Percentiles rank a stretch among this genome's conserved stretches.
Evolutionary conservation across 2,797 vertebrate genomes (phyloP).

Genomic region (Hypotaenidia philippensis): DNA sequence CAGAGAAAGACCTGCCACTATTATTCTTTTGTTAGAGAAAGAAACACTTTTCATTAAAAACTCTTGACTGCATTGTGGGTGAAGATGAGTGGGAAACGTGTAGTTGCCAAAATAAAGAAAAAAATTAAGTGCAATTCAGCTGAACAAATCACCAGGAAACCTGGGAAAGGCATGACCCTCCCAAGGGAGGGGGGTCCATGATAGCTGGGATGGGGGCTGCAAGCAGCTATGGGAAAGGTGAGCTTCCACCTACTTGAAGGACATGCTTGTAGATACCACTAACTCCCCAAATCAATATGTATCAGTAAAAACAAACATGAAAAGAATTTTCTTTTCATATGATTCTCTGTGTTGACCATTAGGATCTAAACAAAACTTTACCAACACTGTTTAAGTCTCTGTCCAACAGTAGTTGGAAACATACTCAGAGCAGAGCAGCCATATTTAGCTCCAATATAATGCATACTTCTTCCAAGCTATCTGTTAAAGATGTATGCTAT

Average conservation of each 20-base stretch:
- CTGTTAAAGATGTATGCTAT: background rate
- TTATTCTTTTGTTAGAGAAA: background rate
- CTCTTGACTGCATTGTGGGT: background rate
- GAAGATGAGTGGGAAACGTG: background rate
- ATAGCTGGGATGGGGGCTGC: background rate
- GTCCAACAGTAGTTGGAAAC: background rate
- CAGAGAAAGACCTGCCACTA: background rate
- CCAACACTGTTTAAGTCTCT: background rate
- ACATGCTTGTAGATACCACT: rapidly evolving
- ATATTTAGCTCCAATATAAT: background rate
- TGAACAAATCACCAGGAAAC: background rate
- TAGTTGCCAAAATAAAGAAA: background rate
- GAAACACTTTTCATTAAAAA: background rate
- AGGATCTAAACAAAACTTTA: background rate
- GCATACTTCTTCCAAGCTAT: background rate
- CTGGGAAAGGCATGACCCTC: background rate
- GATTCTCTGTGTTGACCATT: background rate
- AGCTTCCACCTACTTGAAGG: background rate
- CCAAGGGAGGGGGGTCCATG: background rate
- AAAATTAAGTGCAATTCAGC: background rate
- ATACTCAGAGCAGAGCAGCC: background rate
- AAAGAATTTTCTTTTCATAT: background rate
- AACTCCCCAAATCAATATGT: background rate
- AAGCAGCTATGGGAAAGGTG: background rate
- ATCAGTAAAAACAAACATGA: background rate